Evolutionary conservation across 53 echinoderm and acorn worm genomes (phyloP).

Genomic region (Antedon mediterranea): DNA sequence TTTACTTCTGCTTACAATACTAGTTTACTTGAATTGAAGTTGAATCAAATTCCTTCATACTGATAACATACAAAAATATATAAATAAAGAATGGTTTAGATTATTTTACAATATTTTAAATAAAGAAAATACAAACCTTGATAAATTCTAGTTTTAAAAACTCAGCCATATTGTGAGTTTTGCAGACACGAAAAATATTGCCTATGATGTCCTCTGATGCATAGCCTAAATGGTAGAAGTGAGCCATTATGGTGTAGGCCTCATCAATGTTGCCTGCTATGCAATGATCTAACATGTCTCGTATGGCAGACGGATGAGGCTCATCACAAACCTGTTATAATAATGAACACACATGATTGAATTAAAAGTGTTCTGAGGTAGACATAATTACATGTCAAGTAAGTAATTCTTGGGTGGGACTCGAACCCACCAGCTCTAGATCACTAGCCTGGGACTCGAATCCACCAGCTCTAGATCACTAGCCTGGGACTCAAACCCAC

Average conservation of each 20-base stretch:
- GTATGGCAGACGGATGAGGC: constrained; percentile 91
- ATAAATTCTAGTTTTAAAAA: constrained; percentile 89
- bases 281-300: constrained; percentile 73
- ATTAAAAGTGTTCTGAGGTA: no score
- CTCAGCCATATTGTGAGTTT: constrained; percentile 77
- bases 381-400: no score
- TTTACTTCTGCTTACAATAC: no score
- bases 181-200: constrained; percentile 78
- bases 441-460: no score
- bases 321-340: constrained; percentile 76
- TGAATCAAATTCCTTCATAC: neutral
- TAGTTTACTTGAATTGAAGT: neutral
- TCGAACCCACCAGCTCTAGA: no score
- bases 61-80: neutral
- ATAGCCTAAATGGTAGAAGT: constrained; percentile 92
- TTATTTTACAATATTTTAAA: neutral
- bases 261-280: constrained; percentile 80
- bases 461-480: no score
- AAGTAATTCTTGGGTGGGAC: no score
- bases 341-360: no score
- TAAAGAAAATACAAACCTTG: constrained; percentile 41
- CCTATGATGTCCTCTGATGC: constrained; percentile 84
- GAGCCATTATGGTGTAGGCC: constrained; percentile 74
- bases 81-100: neutral
- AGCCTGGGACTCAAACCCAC: no score